A percentile compares a stretch with the other conserved stretches of the same genome.
Conservation (phyloP, 2,797 vertebrate genomes). For the Amblyraja radiata region DNA sequence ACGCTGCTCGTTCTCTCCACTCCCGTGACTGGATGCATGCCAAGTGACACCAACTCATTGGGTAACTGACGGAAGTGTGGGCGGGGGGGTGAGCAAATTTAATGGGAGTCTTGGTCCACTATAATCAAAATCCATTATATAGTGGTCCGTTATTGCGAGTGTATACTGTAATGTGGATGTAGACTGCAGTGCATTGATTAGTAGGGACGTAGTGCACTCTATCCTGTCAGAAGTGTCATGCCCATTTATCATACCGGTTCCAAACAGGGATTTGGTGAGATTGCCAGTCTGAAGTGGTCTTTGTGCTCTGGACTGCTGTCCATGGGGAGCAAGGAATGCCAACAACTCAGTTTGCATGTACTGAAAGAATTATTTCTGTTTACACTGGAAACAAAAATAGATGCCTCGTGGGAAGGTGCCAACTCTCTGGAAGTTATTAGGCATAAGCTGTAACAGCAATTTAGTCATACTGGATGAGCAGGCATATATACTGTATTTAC, state of each 20-base stretch:
- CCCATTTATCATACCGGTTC: background rate
- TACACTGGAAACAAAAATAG: conserved; percentile 35
- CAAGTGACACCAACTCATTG: too few species aligned
- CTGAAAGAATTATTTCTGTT: conserved; percentile 36
- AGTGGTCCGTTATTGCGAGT: too few species aligned
- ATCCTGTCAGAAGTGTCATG: background rate
- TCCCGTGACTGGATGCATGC: too few species aligned
- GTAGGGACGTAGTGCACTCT: too few species aligned
- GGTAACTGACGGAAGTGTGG: too few species aligned
- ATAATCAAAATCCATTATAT: too few species aligned
- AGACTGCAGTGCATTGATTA: background rate
- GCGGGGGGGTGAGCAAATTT: too few species aligned
- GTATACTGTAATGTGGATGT: too few species aligned
- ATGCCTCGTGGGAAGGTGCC: conserved; percentile 7
- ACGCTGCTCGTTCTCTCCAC: too few species aligned
- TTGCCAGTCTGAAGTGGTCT: background rate
- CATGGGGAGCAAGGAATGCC: conserved; percentile 14
- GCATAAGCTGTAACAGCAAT: background rate
- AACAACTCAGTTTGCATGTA: conserved; percentile 4
- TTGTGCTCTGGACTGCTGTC: background rate
- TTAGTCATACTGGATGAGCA: conserved; percentile 17
- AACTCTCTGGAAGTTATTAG: conserved; percentile 18
- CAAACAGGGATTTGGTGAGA: background rate
- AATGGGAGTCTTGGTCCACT: too few species aligned
- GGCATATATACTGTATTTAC: background rate